Evolutionary conservation across 2,888 invertebrate species (phyloP).

Genomic region (Crematogaster levior): DNA sequence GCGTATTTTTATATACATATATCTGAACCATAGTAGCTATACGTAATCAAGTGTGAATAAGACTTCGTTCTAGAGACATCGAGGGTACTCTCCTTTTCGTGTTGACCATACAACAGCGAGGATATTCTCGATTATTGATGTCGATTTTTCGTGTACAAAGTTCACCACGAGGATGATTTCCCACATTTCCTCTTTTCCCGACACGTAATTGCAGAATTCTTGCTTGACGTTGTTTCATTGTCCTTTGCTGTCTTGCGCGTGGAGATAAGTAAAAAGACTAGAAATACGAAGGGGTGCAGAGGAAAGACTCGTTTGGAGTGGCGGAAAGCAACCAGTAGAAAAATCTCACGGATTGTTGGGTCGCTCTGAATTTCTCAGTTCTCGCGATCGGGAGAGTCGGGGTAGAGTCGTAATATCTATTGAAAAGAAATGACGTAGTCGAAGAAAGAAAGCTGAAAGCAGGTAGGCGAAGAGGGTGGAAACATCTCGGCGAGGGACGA

Average conservation of each 20-base stretch:
- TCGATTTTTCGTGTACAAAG: conserved; percentile 12
- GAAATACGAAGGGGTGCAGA: neutral
- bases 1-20: conserved; percentile 52
- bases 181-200: conserved; percentile 31
- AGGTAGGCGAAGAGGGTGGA: conserved; percentile 54
- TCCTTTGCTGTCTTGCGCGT: conserved; percentile 24
- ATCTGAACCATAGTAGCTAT: conserved; percentile 46
- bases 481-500: conserved; percentile 21
- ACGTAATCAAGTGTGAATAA: conserved; percentile 54
- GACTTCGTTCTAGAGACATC: conserved; percentile 44
- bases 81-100: conserved; percentile 37
- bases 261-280: conserved; percentile 21
- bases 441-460: conserved; percentile 53
- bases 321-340: conserved; percentile 49
- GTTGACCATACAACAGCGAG: conserved; percentile 19
- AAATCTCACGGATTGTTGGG: conserved; percentile 57
- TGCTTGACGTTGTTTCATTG: conserved; percentile 26
- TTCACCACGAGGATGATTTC: conserved; percentile 34
- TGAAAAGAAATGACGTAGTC: conserved; percentile 44
- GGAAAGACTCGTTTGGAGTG: conserved; percentile 32
- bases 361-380: conserved; percentile 52
- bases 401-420: conserved; percentile 57
- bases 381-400: conserved; percentile 40
- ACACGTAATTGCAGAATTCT: conserved; percentile 29
- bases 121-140: conserved; percentile 55